Conservation (phyloP, 1,140 invertebrate genomes). For the Reticulitermes speratus region DNA sequence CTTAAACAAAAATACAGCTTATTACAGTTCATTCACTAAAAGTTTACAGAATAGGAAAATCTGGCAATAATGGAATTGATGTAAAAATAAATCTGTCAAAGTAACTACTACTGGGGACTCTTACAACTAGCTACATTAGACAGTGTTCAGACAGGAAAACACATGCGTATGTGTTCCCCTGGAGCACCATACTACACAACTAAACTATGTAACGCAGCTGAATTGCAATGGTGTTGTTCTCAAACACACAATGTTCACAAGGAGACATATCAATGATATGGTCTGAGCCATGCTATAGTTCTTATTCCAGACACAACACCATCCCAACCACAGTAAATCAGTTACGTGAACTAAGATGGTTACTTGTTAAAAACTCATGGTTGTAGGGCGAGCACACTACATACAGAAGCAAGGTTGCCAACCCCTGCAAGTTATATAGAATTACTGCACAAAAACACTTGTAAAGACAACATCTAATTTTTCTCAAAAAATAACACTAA, state of each 20-base stretch:
- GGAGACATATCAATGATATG: not conserved
- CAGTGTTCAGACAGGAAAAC: not conserved
- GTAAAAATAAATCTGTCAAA: not conserved
- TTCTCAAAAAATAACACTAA: not conserved
- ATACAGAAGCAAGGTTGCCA: conserved; percentile 5
- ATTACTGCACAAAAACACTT: conserved; percentile 16
- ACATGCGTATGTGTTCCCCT: not conserved
- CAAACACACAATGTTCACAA: not conserved
- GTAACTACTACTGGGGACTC: not conserved
- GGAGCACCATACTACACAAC: not conserved
- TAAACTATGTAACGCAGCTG: conserved; percentile 6
- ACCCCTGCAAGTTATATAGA: conserved; percentile 15
- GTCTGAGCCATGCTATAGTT: not conserved
- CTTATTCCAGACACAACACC: not conserved
- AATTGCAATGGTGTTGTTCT: not conserved
- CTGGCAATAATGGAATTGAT: not conserved
- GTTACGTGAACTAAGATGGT: not conserved
- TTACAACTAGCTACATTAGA: not conserved
- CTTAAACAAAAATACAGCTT: not conserved
- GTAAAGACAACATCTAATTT: conserved; percentile 19
- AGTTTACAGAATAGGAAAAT: conserved; percentile 31
- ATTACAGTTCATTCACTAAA: conserved; percentile 22
- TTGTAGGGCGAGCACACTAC: conserved; percentile 8
- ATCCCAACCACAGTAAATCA: not conserved
- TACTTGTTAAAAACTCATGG: not conserved